These are phyloP conservation scores for Xylocampa areola DNA, from an alignment of 2,888 invertebrate species.

Conservation along the genomic window DNA sequence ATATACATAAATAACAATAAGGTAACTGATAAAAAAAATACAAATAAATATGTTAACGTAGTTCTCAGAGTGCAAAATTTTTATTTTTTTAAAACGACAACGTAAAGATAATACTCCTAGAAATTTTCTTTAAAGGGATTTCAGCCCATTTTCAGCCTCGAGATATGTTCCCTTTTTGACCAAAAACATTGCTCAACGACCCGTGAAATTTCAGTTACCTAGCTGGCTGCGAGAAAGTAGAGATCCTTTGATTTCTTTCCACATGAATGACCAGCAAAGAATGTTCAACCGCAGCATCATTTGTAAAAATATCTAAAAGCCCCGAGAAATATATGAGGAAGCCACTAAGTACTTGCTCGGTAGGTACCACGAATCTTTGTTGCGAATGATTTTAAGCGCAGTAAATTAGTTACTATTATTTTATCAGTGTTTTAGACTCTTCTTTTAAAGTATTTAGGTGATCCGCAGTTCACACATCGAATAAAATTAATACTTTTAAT, in stretches of 20 bases:
- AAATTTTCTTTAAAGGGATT: constrained; percentile 39
- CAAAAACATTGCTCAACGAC: constrained; percentile 60
- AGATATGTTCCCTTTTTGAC: constrained; percentile 54
- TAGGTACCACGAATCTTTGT: background rate
- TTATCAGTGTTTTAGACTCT: too few species aligned
- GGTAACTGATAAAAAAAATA: too few species aligned
- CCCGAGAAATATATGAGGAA: constrained; percentile 29
- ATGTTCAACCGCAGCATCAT: constrained; percentile 51
- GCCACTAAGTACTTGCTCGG: constrained; percentile 22
- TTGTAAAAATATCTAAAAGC: constrained; percentile 45
- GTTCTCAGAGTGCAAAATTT: background rate
- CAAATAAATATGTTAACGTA: too few species aligned
- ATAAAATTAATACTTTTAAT: too few species aligned
- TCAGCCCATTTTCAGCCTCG: constrained; percentile 26
- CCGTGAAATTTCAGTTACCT: constrained; percentile 66
- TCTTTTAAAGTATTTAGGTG: too few species aligned
- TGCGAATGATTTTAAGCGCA: too few species aligned
- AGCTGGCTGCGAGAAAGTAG: constrained; percentile 63
- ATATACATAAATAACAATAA: too few species aligned
- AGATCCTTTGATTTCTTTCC: constrained; percentile 68
- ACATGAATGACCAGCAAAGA: constrained; percentile 58
- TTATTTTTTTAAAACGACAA: background rate
- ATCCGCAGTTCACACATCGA: too few species aligned
- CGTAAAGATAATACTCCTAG: constrained; percentile 25
- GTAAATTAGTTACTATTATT: too few species aligned